Percentiles rank a stretch among this genome's conserved stretches.
phyloP scores from a whole-genome alignment of 2,888 invertebrate genomes.

The Alcis repandata region DNA sequence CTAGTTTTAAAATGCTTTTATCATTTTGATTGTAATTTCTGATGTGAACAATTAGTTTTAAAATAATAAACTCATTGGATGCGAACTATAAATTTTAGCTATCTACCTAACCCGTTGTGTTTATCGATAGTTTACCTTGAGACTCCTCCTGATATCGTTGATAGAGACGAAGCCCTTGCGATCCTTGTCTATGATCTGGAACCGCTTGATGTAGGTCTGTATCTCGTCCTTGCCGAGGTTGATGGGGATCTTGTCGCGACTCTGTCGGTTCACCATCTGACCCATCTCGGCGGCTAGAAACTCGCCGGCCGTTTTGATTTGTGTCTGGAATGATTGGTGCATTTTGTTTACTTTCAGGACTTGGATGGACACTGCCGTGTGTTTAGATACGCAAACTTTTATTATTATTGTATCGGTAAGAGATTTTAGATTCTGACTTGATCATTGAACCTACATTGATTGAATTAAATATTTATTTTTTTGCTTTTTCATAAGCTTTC shows the following conservation, averaged over 20 bases:
- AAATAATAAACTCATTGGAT: no score
- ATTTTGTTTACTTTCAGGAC: no score
- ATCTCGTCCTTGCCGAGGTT: constrained; percentile 98
- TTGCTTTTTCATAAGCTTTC: no score
- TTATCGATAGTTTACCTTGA: constrained; percentile 90
- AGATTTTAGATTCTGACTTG: neutral
- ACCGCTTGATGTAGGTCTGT: constrained; percentile 96
- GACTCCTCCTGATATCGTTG: constrained; percentile 97
- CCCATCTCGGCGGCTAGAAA: constrained; percentile 99
- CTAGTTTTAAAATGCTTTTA: no score
- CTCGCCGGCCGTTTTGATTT: constrained; percentile 92
- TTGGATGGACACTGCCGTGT: no score
- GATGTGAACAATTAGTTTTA: no score
- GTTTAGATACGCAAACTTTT: no score
- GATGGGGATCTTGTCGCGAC: constrained; percentile 95
- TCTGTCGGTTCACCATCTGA: constrained; percentile 95
- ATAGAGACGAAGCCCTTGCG: constrained; percentile 99
- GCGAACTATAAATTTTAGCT: no score
- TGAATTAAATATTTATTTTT: no score
- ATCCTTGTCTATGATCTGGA: constrained; percentile 98
- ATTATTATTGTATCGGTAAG: neutral
- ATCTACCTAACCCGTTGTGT: no score
- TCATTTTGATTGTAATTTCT: no score
- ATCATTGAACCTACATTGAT: no score
- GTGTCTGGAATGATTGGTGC: constrained; percentile 88